Evolutionary conservation across 2,888 invertebrate genomes (phyloP), one percentile per base, ranked within the genome.

Genomic region (Aricia artaxerxes): DNA sequence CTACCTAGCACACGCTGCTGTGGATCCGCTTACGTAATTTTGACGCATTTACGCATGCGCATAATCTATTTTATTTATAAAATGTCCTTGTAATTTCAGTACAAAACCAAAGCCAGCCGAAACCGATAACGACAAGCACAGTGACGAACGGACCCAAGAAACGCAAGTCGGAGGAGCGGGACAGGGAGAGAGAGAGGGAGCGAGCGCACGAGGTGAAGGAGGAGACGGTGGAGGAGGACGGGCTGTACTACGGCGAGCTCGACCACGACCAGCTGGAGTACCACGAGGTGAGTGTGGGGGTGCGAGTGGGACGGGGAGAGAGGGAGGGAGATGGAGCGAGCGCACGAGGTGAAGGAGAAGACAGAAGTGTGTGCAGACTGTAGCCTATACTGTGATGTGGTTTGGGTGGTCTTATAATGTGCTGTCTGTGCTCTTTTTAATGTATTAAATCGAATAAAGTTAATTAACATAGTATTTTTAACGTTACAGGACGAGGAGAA

Each of bases 171-270:
- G 89, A 88, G 80, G 89, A 90, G 61, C 81, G 83, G 9, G 84
- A 84, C 44, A 81, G 82, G 40, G 82, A 82, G 69, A 75, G 82
- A 79, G 78, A 80, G 60, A 79, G 73, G 73, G 73, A 75, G 49
- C 49, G 75, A 44, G 49, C 49, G 75, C 75, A 75, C 0, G 91
- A 89, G 2, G 91, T 94, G 1, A 95, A 95, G 80, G 93, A 95
- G 82, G 94, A 95, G 81, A 94, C 93, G 0, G 95, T 94, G 0
- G 94, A 94, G 80, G 94, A 95, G 60, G 94, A 95, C 73, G 94
- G 94, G 2, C 86, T 95, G 4, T 95, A 90, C 84, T 95, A 95
- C 82, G 94, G 95, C 0, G 94, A 94, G 80, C 86, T 95, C 82
- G 94, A 95, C 72, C 87, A 90, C 57, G 94, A 94, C 7, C 89